These are phyloP conservation scores for Drepana arcuata DNA, from an alignment of 1,140 invertebrate genomes.

Conservation along the genomic window DNA sequence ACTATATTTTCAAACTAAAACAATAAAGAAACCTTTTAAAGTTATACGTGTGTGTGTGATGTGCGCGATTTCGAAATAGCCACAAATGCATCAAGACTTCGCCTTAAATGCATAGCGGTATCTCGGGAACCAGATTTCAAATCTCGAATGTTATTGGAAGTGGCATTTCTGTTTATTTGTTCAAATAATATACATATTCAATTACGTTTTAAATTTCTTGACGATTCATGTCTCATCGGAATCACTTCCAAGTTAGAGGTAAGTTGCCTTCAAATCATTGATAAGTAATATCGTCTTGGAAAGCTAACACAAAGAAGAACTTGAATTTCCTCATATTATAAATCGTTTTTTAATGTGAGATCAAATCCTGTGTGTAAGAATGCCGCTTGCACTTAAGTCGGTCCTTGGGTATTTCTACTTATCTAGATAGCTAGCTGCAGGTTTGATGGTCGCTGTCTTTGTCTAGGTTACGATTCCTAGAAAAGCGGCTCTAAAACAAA, in stretches of 20 bases:
- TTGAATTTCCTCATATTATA: too few relatives aligned
- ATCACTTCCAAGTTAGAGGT: slow-evolving; percentile 3
- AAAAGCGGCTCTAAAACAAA: too few relatives aligned
- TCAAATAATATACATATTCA: slow-evolving; percentile 6
- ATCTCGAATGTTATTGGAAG: slow-evolving; percentile 18
- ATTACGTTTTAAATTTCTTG: slow-evolving; percentile 11
- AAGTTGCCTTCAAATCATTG: slow-evolving; percentile 5
- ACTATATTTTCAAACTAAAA: slow-evolving; percentile 9
- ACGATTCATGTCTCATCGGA: not conserved
- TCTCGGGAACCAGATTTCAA: slow-evolving; percentile 30
- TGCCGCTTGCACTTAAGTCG: too few relatives aligned
- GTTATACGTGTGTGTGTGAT: not conserved
- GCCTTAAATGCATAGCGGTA: slow-evolving; percentile 29
- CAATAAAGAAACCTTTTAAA: not conserved
- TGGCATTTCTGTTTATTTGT: slow-evolving; percentile 21
- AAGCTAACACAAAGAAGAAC: too few relatives aligned
- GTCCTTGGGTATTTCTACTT: too few relatives aligned
- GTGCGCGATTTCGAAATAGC: slow-evolving; percentile 1
- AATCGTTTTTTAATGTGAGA: too few relatives aligned
- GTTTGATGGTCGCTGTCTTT: too few relatives aligned
- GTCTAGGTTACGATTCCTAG: too few relatives aligned
- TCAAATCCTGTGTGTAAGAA: too few relatives aligned
- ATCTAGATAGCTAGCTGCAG: too few relatives aligned
- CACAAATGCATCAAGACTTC: slow-evolving; percentile 15
- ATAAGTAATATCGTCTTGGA: too few relatives aligned